Evolutionary conservation across 64 coral and sea anemone species (phyloP).

Genomic region (Montipora efflorescens): DNA sequence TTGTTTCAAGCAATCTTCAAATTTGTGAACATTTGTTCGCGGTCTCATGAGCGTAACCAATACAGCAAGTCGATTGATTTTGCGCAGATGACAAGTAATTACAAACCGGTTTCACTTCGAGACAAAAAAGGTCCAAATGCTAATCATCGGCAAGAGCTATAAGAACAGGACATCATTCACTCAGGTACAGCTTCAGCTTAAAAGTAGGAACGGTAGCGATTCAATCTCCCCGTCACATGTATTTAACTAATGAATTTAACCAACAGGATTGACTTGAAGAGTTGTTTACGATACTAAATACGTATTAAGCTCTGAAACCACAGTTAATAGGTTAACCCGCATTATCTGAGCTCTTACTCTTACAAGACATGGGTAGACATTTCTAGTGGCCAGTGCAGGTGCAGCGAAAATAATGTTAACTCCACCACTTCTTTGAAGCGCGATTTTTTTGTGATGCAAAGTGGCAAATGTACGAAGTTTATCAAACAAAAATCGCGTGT

Average conservation of each 20-base stretch:
- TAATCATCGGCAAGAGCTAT: not conserved
- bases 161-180: not conserved
- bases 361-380: not conserved
- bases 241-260: not conserved
- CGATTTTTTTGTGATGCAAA: not conserved
- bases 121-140: not conserved
- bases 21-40: conserved; percentile 19
- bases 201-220: too few species aligned
- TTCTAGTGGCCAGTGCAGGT: not conserved
- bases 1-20: conserved; percentile 5
- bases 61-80: not conserved
- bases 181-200: not conserved
- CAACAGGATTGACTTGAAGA: not conserved
- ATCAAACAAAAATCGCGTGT: not conserved
- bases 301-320: not conserved
- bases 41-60: conserved; percentile 1
- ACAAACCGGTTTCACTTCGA: not conserved
- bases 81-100: conserved; percentile 24
- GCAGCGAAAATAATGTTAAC: not conserved
- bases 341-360: not conserved
- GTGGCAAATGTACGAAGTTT: not conserved
- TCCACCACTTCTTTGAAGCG: not conserved
- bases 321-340: not conserved
- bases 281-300: not conserved
- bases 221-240: not conserved